Conservation (phyloP, 2,113 vertebrate genomes). For the Corythaeola cristata region DNA sequence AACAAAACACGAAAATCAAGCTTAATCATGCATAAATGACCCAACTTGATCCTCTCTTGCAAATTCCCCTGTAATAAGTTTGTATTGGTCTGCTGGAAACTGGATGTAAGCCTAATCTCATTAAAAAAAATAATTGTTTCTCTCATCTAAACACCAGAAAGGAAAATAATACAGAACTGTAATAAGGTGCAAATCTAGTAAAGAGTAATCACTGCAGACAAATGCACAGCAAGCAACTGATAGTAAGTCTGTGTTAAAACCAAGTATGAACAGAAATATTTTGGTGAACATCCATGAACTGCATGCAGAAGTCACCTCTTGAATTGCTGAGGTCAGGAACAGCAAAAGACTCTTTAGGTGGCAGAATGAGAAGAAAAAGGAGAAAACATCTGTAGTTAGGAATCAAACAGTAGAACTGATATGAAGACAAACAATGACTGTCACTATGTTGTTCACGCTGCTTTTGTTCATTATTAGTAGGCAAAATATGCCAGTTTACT, state of each 20-base stretch:
- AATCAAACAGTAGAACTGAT: conserved; percentile 53
- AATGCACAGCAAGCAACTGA: conserved; percentile 28
- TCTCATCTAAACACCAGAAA: background rate
- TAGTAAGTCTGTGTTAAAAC: conserved; percentile 23
- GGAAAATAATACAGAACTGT: background rate
- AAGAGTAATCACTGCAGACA: conserved; percentile 15
- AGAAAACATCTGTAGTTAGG: conserved; percentile 84
- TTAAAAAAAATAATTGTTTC: background rate
- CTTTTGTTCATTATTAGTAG: background rate
- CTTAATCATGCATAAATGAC: conserved; percentile 56
- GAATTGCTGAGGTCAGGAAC: conserved; percentile 98
- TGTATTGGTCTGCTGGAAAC: background rate
- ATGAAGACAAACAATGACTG: conserved; percentile 36
- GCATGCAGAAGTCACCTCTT: conserved; percentile 95
- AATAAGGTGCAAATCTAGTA: background rate
- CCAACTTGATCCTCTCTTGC: background rate
- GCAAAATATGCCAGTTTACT: background rate
- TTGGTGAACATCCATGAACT: conserved; percentile 70
- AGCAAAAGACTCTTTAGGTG: conserved; percentile 95
- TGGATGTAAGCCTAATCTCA: background rate
- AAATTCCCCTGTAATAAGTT: background rate
- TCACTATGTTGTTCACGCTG: background rate
- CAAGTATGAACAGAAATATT: conserved; percentile 23
- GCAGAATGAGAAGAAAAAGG: conserved; percentile 77
- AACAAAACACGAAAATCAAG: conserved; percentile 12